phyloP scores from a whole-genome alignment of 2,888 invertebrate species.

The Rugalucina vietnamica region DNA sequence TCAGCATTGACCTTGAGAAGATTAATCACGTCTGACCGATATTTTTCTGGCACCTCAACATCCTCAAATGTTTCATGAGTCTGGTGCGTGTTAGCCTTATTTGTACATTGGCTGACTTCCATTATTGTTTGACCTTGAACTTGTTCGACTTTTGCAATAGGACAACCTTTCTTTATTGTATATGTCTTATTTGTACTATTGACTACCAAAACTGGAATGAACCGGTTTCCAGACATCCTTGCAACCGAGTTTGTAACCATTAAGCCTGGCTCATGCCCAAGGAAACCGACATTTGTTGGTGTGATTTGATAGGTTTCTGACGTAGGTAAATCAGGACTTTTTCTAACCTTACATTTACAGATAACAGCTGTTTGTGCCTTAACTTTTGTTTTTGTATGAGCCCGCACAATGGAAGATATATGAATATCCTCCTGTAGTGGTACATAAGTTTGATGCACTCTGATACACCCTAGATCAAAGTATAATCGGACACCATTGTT shows the following conservation, averaged over 20 bases:
- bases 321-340: background rate
- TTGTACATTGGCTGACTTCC: background rate
- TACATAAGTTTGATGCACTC: slow-evolving; percentile 24
- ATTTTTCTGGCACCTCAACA: slow-evolving; percentile 15
- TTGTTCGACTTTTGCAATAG: background rate
- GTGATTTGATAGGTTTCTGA: background rate
- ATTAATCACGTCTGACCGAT: too few species aligned
- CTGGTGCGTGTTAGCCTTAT: background rate
- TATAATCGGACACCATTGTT: slow-evolving; percentile 36
- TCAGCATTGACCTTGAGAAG: too few species aligned
- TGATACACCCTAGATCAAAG: slow-evolving; percentile 33
- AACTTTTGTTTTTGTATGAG: background rate
- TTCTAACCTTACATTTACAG: background rate
- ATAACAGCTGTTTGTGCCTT: slow-evolving; percentile 19
- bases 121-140: background rate
- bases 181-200: slow-evolving; percentile 28
- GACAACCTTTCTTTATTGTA: slow-evolving; percentile 1
- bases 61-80: slow-evolving; percentile 33
- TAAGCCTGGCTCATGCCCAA: slow-evolving; percentile 14
- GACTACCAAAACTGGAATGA: background rate
- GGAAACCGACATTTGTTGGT: slow-evolving; percentile 1
- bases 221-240: background rate
- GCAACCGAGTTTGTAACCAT: background rate
- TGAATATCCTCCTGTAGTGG: slow-evolving; percentile 39
- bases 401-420: slow-evolving; percentile 24